Conservation (phyloP, 2,113 vertebrate species). For the Stercorarius parasiticus region DNA sequence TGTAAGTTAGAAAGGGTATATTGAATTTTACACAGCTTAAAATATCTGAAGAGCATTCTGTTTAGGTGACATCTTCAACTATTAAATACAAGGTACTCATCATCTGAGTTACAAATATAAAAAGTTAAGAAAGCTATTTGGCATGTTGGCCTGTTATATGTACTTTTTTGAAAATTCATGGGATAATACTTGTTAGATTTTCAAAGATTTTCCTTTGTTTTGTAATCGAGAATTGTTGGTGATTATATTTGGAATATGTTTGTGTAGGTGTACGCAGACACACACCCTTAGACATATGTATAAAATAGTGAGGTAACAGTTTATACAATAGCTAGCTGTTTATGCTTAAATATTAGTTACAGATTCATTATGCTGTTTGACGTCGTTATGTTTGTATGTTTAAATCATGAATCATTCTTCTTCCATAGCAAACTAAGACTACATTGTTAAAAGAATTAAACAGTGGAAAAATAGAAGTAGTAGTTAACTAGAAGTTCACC, state of each 20-base stretch:
- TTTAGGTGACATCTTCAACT: background rate
- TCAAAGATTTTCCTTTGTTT: background rate
- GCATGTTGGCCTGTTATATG: background rate
- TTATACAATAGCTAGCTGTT: background rate
- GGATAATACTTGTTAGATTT: background rate
- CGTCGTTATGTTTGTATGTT: background rate
- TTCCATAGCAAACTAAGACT: background rate
- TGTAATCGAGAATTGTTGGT: background rate
- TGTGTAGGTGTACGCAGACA: background rate
- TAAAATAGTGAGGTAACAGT: background rate
- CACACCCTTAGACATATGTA: background rate
- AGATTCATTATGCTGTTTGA: background rate
- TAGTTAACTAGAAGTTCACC: background rate
- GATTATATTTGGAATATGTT: background rate
- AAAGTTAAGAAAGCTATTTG: conserved; percentile 6
- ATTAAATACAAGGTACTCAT: background rate
- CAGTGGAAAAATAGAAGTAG: background rate
- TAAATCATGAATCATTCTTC: background rate
- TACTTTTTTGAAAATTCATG: background rate
- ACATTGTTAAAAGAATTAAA: background rate
- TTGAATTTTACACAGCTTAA: background rate
- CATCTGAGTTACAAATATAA: background rate
- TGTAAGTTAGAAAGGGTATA: background rate
- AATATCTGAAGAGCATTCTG: background rate
- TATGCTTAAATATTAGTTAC: background rate